Percentiles rank a stretch among this genome's conserved stretches.
Evolutionary conservation across 2,113 vertebrate species (phyloP).

Genomic region (Phyllostomus hastatus): DNA sequence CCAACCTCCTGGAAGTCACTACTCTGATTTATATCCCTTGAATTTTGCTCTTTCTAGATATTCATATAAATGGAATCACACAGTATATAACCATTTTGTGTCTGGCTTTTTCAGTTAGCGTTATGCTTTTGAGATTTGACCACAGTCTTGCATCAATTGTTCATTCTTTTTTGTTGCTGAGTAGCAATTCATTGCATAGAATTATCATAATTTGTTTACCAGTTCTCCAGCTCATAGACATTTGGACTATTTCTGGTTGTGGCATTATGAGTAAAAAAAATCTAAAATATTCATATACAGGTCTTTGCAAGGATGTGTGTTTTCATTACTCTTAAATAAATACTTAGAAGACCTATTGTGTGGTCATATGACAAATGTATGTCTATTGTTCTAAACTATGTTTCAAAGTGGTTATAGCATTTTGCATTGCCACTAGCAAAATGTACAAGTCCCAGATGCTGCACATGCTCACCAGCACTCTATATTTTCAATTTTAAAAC

Average conservation of each 20-base stretch:
- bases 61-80: not conserved
- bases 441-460: not conserved
- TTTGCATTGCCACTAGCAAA: not conserved
- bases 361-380: not conserved
- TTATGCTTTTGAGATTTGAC: not conserved
- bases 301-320: not conserved
- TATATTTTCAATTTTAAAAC: not conserved
- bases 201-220: not conserved
- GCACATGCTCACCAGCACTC: not conserved
- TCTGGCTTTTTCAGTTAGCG: not conserved
- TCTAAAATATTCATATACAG: not conserved
- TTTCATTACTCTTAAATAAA: not conserved
- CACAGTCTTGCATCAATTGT: not conserved
- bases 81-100: not conserved
- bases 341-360: not conserved
- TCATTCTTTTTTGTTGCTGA: not conserved
- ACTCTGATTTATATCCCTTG: not conserved
- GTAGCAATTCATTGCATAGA: not conserved
- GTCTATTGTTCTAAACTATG: not conserved
- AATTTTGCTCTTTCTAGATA: not conserved
- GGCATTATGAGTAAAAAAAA: not conserved
- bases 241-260: not conserved
- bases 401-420: not conserved
- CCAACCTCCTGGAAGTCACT: not conserved
- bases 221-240: not conserved